Base-by-base conservation (phyloP, 2,888 invertebrate species). In the Dryadula phaetusa region DNA sequence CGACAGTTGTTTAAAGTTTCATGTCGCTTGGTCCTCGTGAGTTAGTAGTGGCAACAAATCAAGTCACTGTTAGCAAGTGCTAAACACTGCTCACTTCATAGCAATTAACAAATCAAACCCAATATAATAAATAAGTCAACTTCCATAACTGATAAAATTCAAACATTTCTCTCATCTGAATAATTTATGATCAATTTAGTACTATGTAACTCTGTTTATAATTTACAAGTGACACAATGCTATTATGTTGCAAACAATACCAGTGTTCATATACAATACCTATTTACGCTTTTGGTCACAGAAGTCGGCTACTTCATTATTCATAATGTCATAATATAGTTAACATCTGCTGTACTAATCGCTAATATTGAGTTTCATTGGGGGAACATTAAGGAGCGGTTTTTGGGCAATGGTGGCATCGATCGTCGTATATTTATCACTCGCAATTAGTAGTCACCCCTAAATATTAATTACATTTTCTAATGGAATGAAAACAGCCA, bases 401-500 rank as follows among this genome's bases (percentile, higher is more conserved):
- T 83, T 87, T 85, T 81, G 80, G 77, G 75, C 79, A 80, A 85
- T 85, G 79, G 79, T 79, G 80, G 77, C 78, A 63, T 83, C 79
- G 81, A 84, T 84, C 83, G 72, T 72, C 69, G 70, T 80, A 77
- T 82, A 79, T 81, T 85, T 82, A 82, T 84, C 84, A 80, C 78
- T 82, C 82, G 85, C 88, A 90, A 89, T 90, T 88, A 88, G 84
- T 85, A 86, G 84, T 64, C 82, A 85, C 85, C 87, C 86, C 82
- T 82, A 81, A 82, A 86, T 90, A 90, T 91, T 91, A 87, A 91
- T 91, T 92, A 91, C 91, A 88, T 84, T 85, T 88, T 84, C 88
- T 90, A 91, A 92, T 91, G 88, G 90, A 85, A 82, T 34, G 61
- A 61, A 60, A 70, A 64, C 53, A 61, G 40, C n/a, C n/a, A n/a